Conservation (phyloP, 2,888 invertebrate species). For the Dastarcus helophoroides region DNA sequence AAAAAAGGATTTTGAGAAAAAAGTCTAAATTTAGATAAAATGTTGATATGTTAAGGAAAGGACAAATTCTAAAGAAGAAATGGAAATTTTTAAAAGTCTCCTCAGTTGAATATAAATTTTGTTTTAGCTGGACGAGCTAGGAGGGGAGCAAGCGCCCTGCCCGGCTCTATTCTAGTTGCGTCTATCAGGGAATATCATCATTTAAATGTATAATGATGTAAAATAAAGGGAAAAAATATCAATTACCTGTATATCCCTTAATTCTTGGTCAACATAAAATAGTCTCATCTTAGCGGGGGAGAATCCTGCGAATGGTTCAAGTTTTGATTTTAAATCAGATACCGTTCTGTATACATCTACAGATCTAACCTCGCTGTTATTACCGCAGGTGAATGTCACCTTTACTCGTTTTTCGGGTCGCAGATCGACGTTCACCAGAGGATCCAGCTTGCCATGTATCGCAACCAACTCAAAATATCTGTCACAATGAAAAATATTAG, state of each 20-base stretch:
- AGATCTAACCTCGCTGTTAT: constrained; percentile 58
- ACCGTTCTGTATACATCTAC: constrained; percentile 74
- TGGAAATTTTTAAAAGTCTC: too few species aligned
- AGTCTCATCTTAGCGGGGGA: constrained; percentile 77
- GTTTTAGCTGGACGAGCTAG: too few species aligned
- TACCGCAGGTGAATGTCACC: constrained; percentile 72
- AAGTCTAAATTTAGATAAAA: too few species aligned
- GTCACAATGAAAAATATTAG: constrained; percentile 22
- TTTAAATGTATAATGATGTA: too few species aligned
- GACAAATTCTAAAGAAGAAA: too few species aligned
- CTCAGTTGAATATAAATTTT: too few species aligned
- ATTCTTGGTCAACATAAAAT: constrained; percentile 78
- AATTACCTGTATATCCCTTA: constrained; percentile 44
- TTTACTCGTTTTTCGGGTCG: constrained; percentile 77
- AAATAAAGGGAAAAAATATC: not conserved
- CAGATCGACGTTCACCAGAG: constrained; percentile 78
- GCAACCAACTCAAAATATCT: constrained; percentile 73
- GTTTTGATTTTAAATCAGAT: constrained; percentile 65
- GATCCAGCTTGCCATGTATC: constrained; percentile 82
- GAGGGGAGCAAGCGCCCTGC: too few species aligned
- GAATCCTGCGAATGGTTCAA: constrained; percentile 72
- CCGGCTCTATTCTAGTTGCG: too few species aligned
- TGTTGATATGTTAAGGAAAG: too few species aligned
- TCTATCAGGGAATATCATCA: too few species aligned
- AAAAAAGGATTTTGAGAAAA: too few species aligned